These are phyloP conservation scores for Phataginus tricuspis DNA, from an alignment of 2,797 vertebrate species.

Conservation along the genomic window DNA sequence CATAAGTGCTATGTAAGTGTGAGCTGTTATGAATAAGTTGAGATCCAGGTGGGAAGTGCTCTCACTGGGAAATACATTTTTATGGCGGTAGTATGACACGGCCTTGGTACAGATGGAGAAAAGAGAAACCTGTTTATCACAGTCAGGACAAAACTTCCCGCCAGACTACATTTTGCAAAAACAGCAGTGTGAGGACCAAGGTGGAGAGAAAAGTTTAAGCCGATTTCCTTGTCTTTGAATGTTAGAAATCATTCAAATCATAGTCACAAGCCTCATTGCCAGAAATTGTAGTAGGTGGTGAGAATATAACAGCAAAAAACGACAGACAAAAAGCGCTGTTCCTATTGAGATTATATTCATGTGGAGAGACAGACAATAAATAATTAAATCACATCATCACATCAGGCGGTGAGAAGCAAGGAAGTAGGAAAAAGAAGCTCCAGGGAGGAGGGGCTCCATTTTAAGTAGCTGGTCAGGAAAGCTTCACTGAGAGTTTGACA, in stretches of 20 bases:
- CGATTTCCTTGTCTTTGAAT: not conserved
- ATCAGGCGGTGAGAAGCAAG: not conserved
- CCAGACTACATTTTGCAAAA: not conserved
- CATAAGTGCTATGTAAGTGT: not conserved
- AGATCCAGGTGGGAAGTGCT: not conserved
- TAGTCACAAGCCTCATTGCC: not conserved
- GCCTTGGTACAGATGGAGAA: not conserved
- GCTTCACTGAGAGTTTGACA: not conserved
- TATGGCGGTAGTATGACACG: rapidly evolving
- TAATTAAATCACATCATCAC: not conserved
- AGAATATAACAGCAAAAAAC: not conserved
- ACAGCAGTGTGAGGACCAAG: not conserved
- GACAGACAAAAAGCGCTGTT: not conserved
- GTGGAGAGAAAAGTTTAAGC: not conserved
- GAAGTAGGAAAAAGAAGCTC: not conserved
- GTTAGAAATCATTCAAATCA: not conserved
- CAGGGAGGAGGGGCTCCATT: not conserved
- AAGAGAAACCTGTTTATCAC: not conserved
- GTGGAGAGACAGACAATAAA: not conserved
- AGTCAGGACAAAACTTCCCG: not conserved
- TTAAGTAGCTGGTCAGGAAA: not conserved
- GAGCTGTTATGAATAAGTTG: not conserved
- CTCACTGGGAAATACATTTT: not conserved
- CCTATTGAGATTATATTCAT: not conserved
- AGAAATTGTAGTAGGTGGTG: not conserved